Evolutionary conservation across 2,113 vertebrate genomes (phyloP).

Genomic region (Cnemophilus loriae): DNA sequence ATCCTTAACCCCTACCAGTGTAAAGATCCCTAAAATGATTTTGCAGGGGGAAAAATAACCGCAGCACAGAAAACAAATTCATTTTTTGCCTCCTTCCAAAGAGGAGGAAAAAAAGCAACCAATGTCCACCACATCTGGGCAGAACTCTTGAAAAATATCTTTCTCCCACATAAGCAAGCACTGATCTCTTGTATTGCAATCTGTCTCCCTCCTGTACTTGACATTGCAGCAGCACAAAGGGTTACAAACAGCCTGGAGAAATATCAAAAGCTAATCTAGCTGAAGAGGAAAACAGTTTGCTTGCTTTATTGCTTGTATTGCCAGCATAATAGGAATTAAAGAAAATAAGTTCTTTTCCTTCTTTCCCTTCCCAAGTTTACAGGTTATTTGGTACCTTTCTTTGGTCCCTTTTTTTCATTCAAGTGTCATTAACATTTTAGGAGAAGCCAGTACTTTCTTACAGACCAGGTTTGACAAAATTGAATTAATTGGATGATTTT

Average conservation of each 20-base stretch:
- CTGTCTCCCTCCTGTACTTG: neutral
- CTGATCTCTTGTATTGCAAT: neutral
- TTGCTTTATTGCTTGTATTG: neutral
- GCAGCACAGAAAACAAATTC: neutral
- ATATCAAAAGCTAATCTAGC: neutral
- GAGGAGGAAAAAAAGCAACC: neutral
- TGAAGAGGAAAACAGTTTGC: neutral
- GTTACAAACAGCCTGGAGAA: neutral
- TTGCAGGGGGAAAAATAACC: neutral
- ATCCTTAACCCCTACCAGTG: fast-evolving
- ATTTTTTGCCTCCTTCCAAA: neutral
- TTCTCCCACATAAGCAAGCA: neutral
- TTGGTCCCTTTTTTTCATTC: neutral
- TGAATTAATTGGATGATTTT: slow-evolving; percentile 50
- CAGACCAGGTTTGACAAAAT: slow-evolving; percentile 40
- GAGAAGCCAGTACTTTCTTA: neutral
- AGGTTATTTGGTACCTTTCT: neutral
- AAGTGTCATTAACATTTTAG: neutral
- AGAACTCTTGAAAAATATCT: neutral
- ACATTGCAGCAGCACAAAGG: neutral
- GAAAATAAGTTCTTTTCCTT: neutral
- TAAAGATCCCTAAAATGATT: neutral
- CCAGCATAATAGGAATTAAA: neutral
- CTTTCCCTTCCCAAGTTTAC: neutral
- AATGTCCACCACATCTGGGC: neutral